phyloP scores from a whole-genome alignment of 2,888 invertebrate species.

The Tenthredo notha region DNA sequence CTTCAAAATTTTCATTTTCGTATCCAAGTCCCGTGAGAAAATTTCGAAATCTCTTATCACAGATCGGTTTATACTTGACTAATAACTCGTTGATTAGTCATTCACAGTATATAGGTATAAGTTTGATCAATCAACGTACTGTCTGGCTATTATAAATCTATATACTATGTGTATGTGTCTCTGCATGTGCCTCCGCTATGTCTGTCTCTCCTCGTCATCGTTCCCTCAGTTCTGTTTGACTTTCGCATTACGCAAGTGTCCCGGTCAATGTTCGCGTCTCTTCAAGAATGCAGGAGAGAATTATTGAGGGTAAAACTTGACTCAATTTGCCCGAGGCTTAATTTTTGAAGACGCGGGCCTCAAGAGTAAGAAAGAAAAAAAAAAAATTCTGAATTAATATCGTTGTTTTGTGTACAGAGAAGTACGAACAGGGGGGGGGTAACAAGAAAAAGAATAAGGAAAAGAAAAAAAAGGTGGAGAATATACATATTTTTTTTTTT shows the following conservation, averaged over 20 bases:
- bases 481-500: neutral
- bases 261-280: conserved; percentile 37
- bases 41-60: neutral
- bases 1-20: neutral
- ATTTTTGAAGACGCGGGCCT: neutral
- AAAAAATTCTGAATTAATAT: neutral
- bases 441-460: neutral
- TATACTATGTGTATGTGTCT: neutral
- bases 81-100: neutral
- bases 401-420: neutral
- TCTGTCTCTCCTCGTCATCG: neutral
- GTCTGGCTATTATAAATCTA: neutral
- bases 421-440: neutral
- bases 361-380: neutral
- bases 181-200: neutral
- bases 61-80: neutral
- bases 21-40: neutral
- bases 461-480: neutral
- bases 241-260: conserved; percentile 46
- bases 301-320: neutral
- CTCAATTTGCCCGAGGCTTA: conserved; percentile 20
- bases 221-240: conserved; percentile 26
- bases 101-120: neutral
- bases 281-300: neutral
- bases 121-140: conserved; percentile 4